Conservation (phyloP, 1,140 invertebrate species). For the Augochlora pura region DNA sequence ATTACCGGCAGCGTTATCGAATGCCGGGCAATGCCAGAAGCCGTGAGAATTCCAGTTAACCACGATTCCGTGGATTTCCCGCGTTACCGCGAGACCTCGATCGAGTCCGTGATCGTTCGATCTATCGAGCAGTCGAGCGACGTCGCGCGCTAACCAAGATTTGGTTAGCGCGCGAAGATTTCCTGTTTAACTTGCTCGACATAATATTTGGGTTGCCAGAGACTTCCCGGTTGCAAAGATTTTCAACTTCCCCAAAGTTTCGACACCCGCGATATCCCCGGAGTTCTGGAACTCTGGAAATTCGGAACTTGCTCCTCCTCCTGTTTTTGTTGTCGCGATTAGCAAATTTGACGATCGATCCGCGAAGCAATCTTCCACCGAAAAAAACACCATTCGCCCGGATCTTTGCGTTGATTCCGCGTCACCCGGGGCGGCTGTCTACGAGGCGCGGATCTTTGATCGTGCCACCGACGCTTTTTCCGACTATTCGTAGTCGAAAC, state of each 20-base stretch:
- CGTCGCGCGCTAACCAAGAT: not conserved
- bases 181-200: conserved; percentile 22
- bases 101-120: no score
- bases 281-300: not conserved
- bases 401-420: no score
- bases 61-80: not conserved
- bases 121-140: no score
- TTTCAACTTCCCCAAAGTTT: conserved; percentile 13
- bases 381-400: no score
- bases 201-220: conserved; percentile 21
- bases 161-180: not conserved
- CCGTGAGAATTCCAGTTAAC: conserved; percentile 55
- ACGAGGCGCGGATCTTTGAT: conserved; percentile 35
- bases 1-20: conserved; percentile 58
- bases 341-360: not conserved
- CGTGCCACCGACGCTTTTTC: conserved; percentile 43
- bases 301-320: not conserved
- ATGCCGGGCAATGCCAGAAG: conserved; percentile 38
- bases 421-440: conserved; percentile 5
- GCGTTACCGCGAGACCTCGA: no score
- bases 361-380: no score
- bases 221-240: conserved; percentile 11
- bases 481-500: conserved; percentile 37
- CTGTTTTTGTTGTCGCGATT: not conserved
- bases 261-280: conserved; percentile 12